These are phyloP conservation scores for Nipponacmea schrenckii DNA, from an alignment of 2,888 invertebrate genomes.

Conservation along the genomic window DNA sequence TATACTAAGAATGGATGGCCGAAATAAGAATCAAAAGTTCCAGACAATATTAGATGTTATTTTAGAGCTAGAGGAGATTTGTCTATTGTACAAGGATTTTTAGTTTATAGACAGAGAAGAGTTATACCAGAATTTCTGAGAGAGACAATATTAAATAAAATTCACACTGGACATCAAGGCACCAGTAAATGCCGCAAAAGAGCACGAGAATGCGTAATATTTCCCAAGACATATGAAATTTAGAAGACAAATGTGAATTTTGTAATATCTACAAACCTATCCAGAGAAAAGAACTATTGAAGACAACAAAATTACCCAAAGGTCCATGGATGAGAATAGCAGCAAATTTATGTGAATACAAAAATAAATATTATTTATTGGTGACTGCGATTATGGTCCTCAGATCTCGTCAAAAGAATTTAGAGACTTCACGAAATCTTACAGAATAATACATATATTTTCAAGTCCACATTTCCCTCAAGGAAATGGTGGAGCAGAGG, in stretches of 20 bases:
- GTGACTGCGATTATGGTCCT: too few species aligned
- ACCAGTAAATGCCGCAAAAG: constrained; percentile 2
- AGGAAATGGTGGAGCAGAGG: constrained; percentile 20
- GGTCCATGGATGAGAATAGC: background rate
- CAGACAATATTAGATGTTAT: constrained; percentile 15
- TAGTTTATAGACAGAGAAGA: background rate
- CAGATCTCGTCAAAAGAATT: background rate
- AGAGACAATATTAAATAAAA: constrained; percentile 11
- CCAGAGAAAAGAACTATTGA: constrained; percentile 20
- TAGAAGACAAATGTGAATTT: background rate
- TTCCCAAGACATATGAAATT: background rate
- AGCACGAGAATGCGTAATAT: background rate
- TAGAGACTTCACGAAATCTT: background rate
- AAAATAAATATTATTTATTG: background rate
- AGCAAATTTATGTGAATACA: background rate
- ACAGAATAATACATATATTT: background rate
- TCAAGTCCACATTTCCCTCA: constrained; percentile 19
- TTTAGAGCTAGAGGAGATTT: constrained; percentile 20
- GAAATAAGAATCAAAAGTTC: constrained; percentile 13
- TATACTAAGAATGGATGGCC: constrained; percentile 30
- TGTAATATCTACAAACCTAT: constrained; percentile 11
- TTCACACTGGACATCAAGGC: constrained; percentile 9
- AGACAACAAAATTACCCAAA: background rate
- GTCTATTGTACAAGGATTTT: constrained; percentile 23
- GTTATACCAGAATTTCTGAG: background rate